Percentiles rank a stretch among this genome's conserved stretches.
Evolutionary conservation across 2,797 vertebrate species (phyloP).

Genomic region (Percopsis omiscomaycus): DNA sequence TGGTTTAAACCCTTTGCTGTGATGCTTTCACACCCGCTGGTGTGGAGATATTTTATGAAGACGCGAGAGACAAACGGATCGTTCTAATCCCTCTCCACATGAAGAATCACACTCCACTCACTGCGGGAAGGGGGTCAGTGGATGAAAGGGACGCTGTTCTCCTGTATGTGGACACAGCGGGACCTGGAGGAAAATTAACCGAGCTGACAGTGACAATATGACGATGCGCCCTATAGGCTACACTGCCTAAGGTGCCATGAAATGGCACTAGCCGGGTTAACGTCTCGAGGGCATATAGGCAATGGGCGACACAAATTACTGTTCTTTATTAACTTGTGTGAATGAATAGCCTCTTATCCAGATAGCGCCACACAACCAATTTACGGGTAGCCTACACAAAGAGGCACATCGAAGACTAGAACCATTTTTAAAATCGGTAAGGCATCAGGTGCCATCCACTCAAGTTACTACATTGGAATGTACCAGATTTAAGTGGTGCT

Average conservation of each 20-base stretch:
- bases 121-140: slow-evolving; percentile 38
- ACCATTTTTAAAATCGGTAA: not conserved
- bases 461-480: slow-evolving; percentile 44
- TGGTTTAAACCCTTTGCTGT: too few relatives aligned
- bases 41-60: slow-evolving; percentile 22
- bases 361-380: not conserved
- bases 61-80: slow-evolving; percentile 34
- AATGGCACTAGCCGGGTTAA: slow-evolving; percentile 3
- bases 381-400: not conserved
- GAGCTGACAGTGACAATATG: slow-evolving; percentile 45
- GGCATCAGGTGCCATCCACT: slow-evolving; percentile 43
- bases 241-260: slow-evolving; percentile 30
- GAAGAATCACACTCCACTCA: slow-evolving; percentile 38
- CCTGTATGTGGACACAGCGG: slow-evolving; percentile 48
- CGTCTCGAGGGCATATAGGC: slow-evolving; percentile 11
- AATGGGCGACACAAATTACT: slow-evolving; percentile 3
- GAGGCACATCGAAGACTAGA: too few relatives aligned
- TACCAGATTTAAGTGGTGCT: slow-evolving; percentile 33
- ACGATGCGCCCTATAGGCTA: slow-evolving; percentile 22
- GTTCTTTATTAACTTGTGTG: not conserved
- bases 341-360: not conserved
- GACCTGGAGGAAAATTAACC: slow-evolving; percentile 42
- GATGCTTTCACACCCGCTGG: slow-evolving; percentile 38
- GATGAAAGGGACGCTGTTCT: slow-evolving; percentile 61
- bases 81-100: slow-evolving; percentile 27